Percentiles rank a stretch among this genome's conserved stretches.
These are phyloP conservation scores for Anhinga rufa DNA, from an alignment of 2,113 vertebrate species.

Conservation along the genomic window DNA sequence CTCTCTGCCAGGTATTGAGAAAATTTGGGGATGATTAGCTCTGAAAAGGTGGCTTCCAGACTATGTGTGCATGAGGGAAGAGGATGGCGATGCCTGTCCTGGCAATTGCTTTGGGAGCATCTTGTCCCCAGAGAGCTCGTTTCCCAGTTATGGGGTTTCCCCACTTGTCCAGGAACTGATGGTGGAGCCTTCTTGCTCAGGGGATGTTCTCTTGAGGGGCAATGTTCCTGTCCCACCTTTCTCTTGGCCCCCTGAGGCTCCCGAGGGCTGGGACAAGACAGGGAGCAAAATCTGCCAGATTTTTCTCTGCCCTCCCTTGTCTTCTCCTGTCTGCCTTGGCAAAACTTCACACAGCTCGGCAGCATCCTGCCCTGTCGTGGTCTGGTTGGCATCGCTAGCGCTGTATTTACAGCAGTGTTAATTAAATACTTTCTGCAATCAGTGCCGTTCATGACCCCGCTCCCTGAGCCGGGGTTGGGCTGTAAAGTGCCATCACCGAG, in stretches of 20 bases:
- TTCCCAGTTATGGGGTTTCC: accelerated
- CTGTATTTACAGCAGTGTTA: not conserved
- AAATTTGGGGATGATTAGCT: not conserved
- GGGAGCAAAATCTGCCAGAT: not conserved
- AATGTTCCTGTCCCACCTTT: not conserved
- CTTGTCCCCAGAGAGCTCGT: not conserved
- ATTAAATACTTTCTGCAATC: constrained; percentile 42
- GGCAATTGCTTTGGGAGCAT: not conserved
- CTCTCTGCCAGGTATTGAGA: not conserved
- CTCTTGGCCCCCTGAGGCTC: not conserved
- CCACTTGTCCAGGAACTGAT: not conserved
- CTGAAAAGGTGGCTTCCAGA: not conserved
- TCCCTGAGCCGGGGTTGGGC: not conserved
- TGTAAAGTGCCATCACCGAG: constrained; percentile 1
- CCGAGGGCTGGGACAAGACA: not conserved
- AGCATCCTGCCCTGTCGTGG: not conserved
- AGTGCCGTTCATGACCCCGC: not conserved
- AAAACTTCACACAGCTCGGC: not conserved
- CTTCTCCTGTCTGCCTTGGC: not conserved
- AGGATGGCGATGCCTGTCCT: not conserved
- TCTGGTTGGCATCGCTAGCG: not conserved
- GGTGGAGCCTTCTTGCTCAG: not conserved
- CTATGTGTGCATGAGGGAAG: not conserved
- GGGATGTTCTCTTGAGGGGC: not conserved
- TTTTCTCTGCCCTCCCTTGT: not conserved